Evolutionary conservation across 2,888 invertebrate genomes (phyloP).

Genomic region (Trichogramma dendrolimi): DNA sequence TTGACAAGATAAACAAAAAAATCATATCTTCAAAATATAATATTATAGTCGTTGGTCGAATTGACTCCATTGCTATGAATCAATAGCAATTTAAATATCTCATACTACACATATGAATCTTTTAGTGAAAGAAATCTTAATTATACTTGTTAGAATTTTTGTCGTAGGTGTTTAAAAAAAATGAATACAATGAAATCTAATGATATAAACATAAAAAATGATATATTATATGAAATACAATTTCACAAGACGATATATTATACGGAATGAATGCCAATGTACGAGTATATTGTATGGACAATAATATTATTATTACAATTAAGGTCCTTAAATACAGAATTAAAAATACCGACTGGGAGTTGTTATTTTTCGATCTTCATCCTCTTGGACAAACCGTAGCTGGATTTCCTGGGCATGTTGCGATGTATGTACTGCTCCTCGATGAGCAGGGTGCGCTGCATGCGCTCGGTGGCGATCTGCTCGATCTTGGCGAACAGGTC

Average conservation of each 20-base stretch:
- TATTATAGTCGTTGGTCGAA: conserved; percentile 36
- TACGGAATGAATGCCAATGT: conserved; percentile 40
- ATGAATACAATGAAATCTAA: conserved; percentile 40
- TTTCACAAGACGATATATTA: conserved; percentile 30
- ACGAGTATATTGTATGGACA: conserved; percentile 49
- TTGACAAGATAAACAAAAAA: conserved; percentile 9
- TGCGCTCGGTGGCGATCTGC: conserved; percentile 45
- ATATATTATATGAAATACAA: conserved; percentile 4
- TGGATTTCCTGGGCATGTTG: conserved; percentile 24
- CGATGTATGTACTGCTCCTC: conserved; percentile 45
- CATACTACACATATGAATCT: conserved; percentile 24
- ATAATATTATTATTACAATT: conserved; percentile 47
- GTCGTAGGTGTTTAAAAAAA: conserved; percentile 17
- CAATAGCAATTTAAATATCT: no score
- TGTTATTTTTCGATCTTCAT: not conserved
- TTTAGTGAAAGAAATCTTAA: conserved; percentile 35
- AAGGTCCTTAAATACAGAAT: conserved; percentile 46
- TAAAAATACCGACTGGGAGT: conserved; percentile 26
- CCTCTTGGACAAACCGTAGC: not conserved
- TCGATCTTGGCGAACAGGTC: conserved; percentile 46
- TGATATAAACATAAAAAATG: conserved; percentile 27
- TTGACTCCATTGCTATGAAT: conserved; percentile 34
- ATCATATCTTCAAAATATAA: conserved; percentile 33
- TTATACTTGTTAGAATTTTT: conserved; percentile 41
- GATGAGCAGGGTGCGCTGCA: conserved; percentile 45